Evolutionary conservation across 2,888 invertebrate genomes (phyloP), one percentile per base, ranked within the genome.

Genomic region (Lomographa bimaculata): DNA sequence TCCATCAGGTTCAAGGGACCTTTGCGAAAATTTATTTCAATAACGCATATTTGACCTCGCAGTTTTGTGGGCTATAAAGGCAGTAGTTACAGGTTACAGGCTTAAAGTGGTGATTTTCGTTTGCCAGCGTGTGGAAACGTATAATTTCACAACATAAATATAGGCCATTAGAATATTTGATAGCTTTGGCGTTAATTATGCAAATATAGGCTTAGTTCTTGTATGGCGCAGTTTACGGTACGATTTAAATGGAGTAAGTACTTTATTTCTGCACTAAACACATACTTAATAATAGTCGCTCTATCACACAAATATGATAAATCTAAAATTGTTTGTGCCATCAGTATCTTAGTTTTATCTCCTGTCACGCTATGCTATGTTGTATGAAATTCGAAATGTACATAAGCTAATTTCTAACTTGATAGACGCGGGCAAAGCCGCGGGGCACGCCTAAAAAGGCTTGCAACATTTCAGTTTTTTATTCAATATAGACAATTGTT

Each of bases 1-100:
- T 60, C 62, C 54, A 67, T 69, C 69, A 60, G 58, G 50, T 58
- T 53, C 56, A 49, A 54, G 30, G 49, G 50, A 50, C 50, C 52
- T 46, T 50, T 39, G 23, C 7, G 35, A 39, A 50, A 60, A 66
- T 68, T 61, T 64, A 64, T 63, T 60, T 64, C 57, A 59, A 54
- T 63, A 62, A 60, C 57, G 55, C 54, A 27, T 32, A 48, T 50
- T 45, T 53, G 45, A 46, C 41, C 36, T 28, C 23, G 19, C 11
- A 18, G 20, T 30, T 36, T 37, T 41, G 32, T 29, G 32, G 34
- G 12, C 37, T 39, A 34, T 32, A 30, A 16, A 26, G 19, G 21
- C 7, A 11, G 32, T 35, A 32, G 27, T 38, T 39, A 30, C 17
- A 30, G 30, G 34, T 25, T 30, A 18, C 8, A 7, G 9, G 6